Evolutionary conservation across 1,140 invertebrate species (phyloP).

Genomic region (Orchestia grillus): DNA sequence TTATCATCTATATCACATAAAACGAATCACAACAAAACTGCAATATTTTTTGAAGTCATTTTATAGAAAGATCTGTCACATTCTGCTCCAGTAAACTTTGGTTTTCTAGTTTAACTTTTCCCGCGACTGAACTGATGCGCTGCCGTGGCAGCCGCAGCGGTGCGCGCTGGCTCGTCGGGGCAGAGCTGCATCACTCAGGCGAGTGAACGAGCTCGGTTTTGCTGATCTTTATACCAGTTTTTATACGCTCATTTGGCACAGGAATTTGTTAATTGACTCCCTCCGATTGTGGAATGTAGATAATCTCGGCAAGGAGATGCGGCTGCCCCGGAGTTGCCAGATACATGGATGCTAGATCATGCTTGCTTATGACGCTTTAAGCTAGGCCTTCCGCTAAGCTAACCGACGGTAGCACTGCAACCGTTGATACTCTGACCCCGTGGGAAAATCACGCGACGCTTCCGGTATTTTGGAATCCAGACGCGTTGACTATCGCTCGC

Average conservation of each 20-base stretch:
- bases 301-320: neutral
- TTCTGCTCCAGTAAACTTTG: too few relatives aligned
- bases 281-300: conserved; percentile 2
- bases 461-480: conserved; percentile 42
- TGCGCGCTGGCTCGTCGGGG: neutral
- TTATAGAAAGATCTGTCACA: too few relatives aligned
- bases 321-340: neutral
- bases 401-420: neutral
- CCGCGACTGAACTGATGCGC: neutral
- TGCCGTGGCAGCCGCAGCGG: neutral
- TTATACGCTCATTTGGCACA: conserved; percentile 39
- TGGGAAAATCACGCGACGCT: conserved; percentile 41
- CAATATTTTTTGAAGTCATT: too few relatives aligned
- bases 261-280: conserved; percentile 51
- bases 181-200: neutral
- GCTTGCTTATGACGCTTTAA: neutral
- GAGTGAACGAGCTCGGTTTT: conserved; percentile 22
- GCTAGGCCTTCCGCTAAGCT: neutral
- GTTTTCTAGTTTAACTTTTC: too few relatives aligned
- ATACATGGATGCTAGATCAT: neutral
- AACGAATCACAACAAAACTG: too few relatives aligned
- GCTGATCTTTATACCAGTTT: conserved; percentile 52
- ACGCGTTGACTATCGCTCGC: conserved; percentile 32
- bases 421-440: conserved; percentile 33
- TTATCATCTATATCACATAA: too few relatives aligned